These are phyloP conservation scores for Sphaeramia orbicularis DNA, from an alignment of 2,797 vertebrate genomes.

Conservation along the genomic window DNA sequence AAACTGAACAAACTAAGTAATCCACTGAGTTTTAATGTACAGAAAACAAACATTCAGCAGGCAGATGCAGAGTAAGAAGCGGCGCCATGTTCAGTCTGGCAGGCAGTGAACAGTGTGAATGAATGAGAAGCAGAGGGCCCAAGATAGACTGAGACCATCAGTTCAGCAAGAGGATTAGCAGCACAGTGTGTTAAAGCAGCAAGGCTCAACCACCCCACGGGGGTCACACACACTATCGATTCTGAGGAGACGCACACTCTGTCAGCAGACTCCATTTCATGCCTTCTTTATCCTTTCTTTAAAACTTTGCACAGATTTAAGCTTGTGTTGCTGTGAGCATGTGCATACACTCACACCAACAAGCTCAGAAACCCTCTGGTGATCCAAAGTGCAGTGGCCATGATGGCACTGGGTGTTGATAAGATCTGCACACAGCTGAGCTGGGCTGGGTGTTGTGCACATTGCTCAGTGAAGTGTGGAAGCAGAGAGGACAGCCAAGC, in stretches of 20 bases:
- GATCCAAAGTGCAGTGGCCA: conserved; percentile 17
- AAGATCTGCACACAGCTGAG: conserved; percentile 26
- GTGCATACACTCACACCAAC: neutral
- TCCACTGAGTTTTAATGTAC: too few relatives aligned
- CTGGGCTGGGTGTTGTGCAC: neutral
- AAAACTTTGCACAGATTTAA: neutral
- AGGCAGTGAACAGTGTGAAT: neutral
- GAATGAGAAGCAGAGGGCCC: conserved; percentile 5
- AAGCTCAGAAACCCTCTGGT: conserved; percentile 16
- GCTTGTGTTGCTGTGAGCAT: neutral
- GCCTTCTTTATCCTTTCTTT: neutral
- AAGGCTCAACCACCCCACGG: neutral
- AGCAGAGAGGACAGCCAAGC: neutral
- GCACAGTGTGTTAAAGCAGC: conserved; percentile 5
- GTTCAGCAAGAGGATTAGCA: conserved; percentile 25
- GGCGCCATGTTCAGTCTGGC: too few relatives aligned
- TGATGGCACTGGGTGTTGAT: neutral
- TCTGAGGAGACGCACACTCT: neutral
- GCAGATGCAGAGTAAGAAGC: too few relatives aligned
- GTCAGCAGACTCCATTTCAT: conserved; percentile 1
- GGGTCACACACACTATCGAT: conserved; percentile 1
- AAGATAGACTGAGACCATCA: conserved; percentile 6
- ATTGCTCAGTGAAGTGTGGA: conserved; percentile 13
- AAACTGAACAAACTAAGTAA: too few relatives aligned
- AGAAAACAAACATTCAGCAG: too few relatives aligned